A percentile compares a stretch with the other conserved stretches of the same genome.
phyloP scores from a whole-genome alignment of 1,140 invertebrate species.

The Acromyrmex heyeri region DNA sequence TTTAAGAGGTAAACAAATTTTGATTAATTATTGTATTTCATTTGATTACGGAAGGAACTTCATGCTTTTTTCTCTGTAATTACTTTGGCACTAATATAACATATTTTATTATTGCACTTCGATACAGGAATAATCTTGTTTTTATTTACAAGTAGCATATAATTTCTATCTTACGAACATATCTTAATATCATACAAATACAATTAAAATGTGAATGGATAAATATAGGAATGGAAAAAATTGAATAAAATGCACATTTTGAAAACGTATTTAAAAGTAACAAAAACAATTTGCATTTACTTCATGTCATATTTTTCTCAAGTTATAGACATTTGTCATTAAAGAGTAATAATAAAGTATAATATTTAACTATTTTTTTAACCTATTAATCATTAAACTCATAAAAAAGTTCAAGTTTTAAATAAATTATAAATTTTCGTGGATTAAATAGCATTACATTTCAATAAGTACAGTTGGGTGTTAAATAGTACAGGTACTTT shows the following conservation, averaged over 20 bases:
- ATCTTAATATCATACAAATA: constrained; percentile 76
- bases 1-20: not conserved
- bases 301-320: constrained; percentile 30
- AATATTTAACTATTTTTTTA: constrained; percentile 31
- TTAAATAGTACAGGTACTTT: constrained; percentile 1
- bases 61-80: constrained; percentile 69
- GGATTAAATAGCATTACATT: constrained; percentile 33
- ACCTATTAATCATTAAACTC: not conserved
- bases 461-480: not conserved
- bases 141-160: constrained; percentile 81
- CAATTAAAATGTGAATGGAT: constrained; percentile 64
- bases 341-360: constrained; percentile 11
- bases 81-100: constrained; percentile 83
- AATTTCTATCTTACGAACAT: constrained; percentile 73
- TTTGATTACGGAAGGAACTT: constrained; percentile 43
- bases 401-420: constrained; percentile 6
- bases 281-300: constrained; percentile 36
- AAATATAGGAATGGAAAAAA: constrained; percentile 52
- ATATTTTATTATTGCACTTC: constrained; percentile 84
- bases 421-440: constrained; percentile 38
- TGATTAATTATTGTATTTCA: constrained; percentile 1
- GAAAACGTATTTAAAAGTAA: constrained; percentile 47
- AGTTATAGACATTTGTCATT: not conserved
- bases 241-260: constrained; percentile 55
- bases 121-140: constrained; percentile 80